Base-by-base conservation (phyloP, 2,113 vertebrate species). In the Ia io region DNA sequence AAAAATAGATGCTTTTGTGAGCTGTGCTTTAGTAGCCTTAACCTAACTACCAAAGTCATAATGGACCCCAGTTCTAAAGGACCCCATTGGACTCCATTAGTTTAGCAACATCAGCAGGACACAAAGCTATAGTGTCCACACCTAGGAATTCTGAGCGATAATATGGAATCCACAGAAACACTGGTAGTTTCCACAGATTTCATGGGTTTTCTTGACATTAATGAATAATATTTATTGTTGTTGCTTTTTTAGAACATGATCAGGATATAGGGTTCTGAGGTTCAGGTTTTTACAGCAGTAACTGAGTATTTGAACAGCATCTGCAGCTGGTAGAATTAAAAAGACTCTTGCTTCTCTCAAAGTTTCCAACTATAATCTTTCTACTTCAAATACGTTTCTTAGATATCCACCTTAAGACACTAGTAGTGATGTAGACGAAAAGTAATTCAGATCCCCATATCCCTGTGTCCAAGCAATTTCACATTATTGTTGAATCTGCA, bases 321-420 rank as follows among this genome's bases (percentile, higher is more conserved):
- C 90, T 91, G 97, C 76, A 69, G 95, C 77, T 96, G 56, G 78
- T 69, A 94, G 76, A 96, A 97, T 91, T 69, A 1, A 0, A 79
- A 96, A 95, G 59, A 85, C 25, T 76, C 42, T 95, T 1, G 25
- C 80, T 86, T 93, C 65, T 32, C 32, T 94, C 37, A 9, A 59
- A 73, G 37, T 53, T 92, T 96, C 40, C 74, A 61, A 0, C 0
- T 25, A 42, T 22, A 6, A 53, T 88, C 84, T 96, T 98, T 92
- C 85, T 91, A 61, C 73, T 86, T 73, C 42, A 96, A 49, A 16
- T 25, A 56, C 69, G 53, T 83, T 78, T 69, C 90, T 94, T 90
- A 94, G 91, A 23, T 96, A 89, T 25, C 97, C 96, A 98, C 97
- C 97, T 98, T 98, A 98, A 98, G 96, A 97, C 63, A 5, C 78